phyloP scores from a whole-genome alignment of 2,888 invertebrate species.

The Malthinus flaveolus region DNA sequence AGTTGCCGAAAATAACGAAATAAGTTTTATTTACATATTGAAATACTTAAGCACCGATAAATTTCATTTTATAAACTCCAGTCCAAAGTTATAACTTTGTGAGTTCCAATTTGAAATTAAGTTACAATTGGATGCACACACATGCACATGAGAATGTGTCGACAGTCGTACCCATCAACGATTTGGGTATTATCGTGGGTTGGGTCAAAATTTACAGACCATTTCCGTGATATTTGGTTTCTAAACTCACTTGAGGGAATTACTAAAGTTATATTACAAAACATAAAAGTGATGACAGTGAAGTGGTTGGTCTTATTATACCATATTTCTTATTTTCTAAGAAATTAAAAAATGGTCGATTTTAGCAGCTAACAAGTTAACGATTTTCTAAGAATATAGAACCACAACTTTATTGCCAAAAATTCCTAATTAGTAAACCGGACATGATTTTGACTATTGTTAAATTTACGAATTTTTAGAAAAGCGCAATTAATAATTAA shows the following conservation, averaged over 20 bases:
- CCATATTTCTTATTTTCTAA: too few relatives aligned
- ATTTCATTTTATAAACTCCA: not conserved
- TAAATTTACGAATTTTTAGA: too few relatives aligned
- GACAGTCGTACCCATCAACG: constrained; percentile 18
- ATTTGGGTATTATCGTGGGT: constrained; percentile 17
- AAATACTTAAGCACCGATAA: constrained; percentile 1
- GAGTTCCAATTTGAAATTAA: constrained; percentile 1
- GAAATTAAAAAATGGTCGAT: too few relatives aligned
- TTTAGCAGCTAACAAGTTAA: too few relatives aligned
- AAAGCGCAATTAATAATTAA: too few relatives aligned
- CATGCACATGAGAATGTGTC: constrained; percentile 19
- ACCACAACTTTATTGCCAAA: too few relatives aligned
- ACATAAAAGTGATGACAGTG: constrained; percentile 3
- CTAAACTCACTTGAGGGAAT: constrained; percentile 1
- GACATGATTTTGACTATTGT: too few relatives aligned
- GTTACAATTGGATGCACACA: constrained; percentile 17
- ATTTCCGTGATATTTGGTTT: constrained; percentile 12
- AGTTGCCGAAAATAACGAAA: constrained; percentile 13
- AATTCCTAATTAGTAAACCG: too few relatives aligned
- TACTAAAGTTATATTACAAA: not conserved
- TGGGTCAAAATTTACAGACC: constrained; percentile 26
- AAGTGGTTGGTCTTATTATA: not conserved
- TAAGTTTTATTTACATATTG: not conserved
- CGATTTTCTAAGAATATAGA: too few relatives aligned
- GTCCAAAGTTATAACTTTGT: not conserved